Conservation (phyloP, 1,140 invertebrate species). For the Lanistes nyassanus region DNA sequence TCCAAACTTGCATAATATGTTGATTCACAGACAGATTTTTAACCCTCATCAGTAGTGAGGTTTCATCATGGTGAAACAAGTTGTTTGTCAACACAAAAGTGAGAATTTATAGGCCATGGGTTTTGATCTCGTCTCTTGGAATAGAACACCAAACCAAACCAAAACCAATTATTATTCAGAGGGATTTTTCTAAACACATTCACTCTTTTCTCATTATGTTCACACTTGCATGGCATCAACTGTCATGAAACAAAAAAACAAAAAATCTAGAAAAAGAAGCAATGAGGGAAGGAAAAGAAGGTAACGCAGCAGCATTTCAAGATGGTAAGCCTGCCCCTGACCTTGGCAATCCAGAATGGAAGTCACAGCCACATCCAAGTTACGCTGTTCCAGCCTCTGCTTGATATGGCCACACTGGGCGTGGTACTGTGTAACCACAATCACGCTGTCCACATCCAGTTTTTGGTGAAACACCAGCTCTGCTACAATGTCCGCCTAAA, state of each 20-base stretch:
- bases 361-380: not conserved
- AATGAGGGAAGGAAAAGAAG: not conserved
- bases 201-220: no score
- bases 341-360: conserved; percentile 15
- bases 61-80: no score
- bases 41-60: no score
- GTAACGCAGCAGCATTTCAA: not conserved
- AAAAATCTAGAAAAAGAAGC: not conserved
- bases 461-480: conserved; percentile 31
- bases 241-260: not conserved
- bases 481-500: conserved; percentile 35
- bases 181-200: no score
- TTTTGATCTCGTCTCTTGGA: no score
- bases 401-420: conserved; percentile 37
- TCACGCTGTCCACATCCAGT: conserved; percentile 34
- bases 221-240: not conserved
- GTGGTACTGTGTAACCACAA: conserved; percentile 39
- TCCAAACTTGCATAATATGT: no score
- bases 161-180: no score
- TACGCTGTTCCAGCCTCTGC: conserved; percentile 26
- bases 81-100: no score
- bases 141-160: no score
- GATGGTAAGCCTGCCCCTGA: not conserved
- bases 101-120: no score
- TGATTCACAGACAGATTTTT: no score